These are phyloP conservation scores for Pachyseris speciosa DNA, from an alignment of 64 coral and sea anemone genomes.

Conservation along the genomic window DNA sequence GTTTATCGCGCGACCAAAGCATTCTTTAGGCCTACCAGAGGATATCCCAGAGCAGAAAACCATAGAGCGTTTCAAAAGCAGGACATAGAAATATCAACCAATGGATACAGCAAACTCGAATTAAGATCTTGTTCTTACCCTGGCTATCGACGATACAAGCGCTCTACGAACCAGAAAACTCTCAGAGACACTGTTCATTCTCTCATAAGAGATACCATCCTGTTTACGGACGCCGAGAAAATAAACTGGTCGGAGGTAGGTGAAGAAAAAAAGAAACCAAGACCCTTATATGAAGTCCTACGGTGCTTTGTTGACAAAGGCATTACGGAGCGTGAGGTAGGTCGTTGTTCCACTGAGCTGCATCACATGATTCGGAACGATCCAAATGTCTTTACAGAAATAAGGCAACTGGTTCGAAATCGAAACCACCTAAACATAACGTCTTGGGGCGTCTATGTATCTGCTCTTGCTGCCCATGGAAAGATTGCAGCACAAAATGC, in stretches of 20 bases:
- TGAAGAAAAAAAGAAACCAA: slow-evolving; percentile 62
- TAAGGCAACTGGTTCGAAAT: slow-evolving; percentile 66
- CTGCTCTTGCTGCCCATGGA: slow-evolving; percentile 76
- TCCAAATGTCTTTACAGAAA: slow-evolving; percentile 7
- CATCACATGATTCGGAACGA: slow-evolving; percentile 74
- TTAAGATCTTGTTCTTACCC: slow-evolving; percentile 25
- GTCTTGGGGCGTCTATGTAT: slow-evolving; percentile 75
- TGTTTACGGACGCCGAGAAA: slow-evolving; percentile 73
- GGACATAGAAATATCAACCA: slow-evolving; percentile 75
- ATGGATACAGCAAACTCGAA: slow-evolving; percentile 61
- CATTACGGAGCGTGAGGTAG: slow-evolving; percentile 78
- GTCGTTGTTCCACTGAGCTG: slow-evolving; percentile 80
- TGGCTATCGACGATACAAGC: not conserved
- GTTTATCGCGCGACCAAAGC: slow-evolving; percentile 27
- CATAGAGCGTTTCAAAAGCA: slow-evolving; percentile 49
- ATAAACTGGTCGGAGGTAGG: slow-evolving; percentile 82
- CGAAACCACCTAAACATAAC: slow-evolving; percentile 83
- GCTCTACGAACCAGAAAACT: not conserved
- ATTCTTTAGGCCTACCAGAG: slow-evolving; percentile 37
- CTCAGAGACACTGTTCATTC: not conserved
- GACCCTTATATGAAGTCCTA: slow-evolving; percentile 81
- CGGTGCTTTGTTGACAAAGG: slow-evolving; percentile 83
- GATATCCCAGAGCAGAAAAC: slow-evolving; percentile 69
- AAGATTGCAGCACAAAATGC: slow-evolving; percentile 62
- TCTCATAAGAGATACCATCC: slow-evolving; percentile 43